These are phyloP conservation scores for Martes flavigula DNA, from an alignment of 2,797 vertebrate genomes.

Conservation along the genomic window DNA sequence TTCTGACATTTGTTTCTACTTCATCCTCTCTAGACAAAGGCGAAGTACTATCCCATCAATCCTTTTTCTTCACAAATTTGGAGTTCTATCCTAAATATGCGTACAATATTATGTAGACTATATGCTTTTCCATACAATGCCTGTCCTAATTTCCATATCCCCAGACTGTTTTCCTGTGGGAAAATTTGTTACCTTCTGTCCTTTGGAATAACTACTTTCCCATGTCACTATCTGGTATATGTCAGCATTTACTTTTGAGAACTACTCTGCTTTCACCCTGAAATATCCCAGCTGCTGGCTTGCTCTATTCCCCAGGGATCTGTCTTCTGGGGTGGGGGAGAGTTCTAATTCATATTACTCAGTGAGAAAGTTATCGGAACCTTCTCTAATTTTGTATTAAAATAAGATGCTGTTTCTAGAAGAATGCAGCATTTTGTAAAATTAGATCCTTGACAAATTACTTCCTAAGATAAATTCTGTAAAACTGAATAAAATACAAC, in stretches of 20 bases:
- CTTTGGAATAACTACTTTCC: conserved; percentile 25
- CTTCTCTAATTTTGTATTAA: neutral
- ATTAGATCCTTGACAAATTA: neutral
- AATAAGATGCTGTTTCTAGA: neutral
- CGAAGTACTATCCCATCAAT: neutral
- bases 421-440: neutral
- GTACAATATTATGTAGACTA: neutral
- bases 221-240: neutral
- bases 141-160: neutral
- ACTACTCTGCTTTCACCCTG: neutral
- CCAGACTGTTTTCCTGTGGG: neutral
- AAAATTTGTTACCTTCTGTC: neutral
- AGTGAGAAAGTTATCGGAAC: neutral
- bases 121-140: neutral
- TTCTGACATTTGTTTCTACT: neutral
- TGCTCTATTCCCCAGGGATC: neutral
- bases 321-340: neutral
- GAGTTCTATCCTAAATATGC: neutral
- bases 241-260: conserved; percentile 34
- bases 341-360: neutral
- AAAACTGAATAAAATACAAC: neutral
- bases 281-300: neutral
- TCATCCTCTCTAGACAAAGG: neutral
- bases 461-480: neutral
- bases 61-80: neutral